Conservation (phyloP, 2,113 vertebrate species). For the Erinaceus europaeus region DNA sequence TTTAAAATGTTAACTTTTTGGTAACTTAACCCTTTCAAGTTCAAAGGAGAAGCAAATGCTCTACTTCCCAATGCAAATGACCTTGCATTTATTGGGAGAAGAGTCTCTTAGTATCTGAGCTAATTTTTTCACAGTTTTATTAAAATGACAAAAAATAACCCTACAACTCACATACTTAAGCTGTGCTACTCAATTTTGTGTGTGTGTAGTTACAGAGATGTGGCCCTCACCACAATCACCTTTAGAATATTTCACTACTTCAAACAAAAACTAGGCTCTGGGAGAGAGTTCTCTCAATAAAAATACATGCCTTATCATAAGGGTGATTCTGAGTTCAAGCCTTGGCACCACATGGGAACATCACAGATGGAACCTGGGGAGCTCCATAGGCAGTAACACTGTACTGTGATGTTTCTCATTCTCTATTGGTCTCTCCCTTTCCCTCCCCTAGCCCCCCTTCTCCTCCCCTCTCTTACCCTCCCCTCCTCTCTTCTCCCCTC, state of each 20-base stretch:
- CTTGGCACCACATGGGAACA: too few relatives aligned
- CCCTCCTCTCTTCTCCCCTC: too few relatives aligned
- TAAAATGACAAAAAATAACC: not conserved
- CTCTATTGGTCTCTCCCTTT: too few relatives aligned
- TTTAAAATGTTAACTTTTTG: not conserved
- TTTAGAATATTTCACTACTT: not conserved
- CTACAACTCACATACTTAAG: not conserved
- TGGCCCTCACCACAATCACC: not conserved
- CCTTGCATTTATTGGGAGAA: not conserved
- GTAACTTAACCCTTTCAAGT: not conserved
- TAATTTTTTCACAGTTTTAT: not conserved
- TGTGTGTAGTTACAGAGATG: not conserved
- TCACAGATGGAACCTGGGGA: too few relatives aligned
- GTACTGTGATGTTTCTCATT: too few relatives aligned
- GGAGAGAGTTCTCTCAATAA: too few relatives aligned
- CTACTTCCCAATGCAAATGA: not conserved
- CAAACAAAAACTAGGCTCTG: too few relatives aligned
- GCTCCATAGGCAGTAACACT: too few relatives aligned
- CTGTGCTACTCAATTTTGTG: not conserved
- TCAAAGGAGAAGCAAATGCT: not conserved
- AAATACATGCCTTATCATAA: too few relatives aligned
- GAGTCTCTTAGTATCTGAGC: not conserved
- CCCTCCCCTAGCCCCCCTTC: too few relatives aligned
- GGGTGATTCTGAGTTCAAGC: too few relatives aligned
- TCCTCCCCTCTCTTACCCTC: too few relatives aligned